Conservation (phyloP, 2,888 invertebrate genomes). For the Nezara viridula region DNA sequence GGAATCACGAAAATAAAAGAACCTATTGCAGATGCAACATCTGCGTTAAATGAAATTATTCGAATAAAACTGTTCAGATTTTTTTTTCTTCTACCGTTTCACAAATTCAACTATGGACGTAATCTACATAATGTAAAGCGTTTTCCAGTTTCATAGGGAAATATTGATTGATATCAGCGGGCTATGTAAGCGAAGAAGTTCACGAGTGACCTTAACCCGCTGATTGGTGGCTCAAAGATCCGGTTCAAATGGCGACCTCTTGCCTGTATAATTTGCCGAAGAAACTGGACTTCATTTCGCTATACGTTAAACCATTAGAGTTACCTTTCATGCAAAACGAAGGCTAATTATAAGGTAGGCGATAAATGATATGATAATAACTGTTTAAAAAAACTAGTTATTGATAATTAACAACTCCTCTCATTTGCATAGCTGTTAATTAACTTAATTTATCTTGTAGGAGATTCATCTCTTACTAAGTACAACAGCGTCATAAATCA, state of each 20-base stretch:
- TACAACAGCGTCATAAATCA: no score
- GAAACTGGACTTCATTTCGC: background rate
- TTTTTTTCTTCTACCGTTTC: background rate
- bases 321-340: background rate
- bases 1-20: no score
- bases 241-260: constrained; percentile 31
- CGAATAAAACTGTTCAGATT: background rate
- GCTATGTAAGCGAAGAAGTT: background rate
- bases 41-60: background rate
- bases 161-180: background rate
- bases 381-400: background rate
- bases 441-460: background rate
- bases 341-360: background rate
- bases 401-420: background rate
- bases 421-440: background rate
- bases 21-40: no score
- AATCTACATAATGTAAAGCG: background rate
- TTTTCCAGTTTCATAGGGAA: background rate
- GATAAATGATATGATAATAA: background rate
- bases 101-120: background rate
- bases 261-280: background rate
- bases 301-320: background rate
- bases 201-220: background rate
- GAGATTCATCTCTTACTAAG: no score
- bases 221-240: background rate